phyloP scores from a whole-genome alignment of 2,888 invertebrate species.

The Mactromeris polynyma region DNA sequence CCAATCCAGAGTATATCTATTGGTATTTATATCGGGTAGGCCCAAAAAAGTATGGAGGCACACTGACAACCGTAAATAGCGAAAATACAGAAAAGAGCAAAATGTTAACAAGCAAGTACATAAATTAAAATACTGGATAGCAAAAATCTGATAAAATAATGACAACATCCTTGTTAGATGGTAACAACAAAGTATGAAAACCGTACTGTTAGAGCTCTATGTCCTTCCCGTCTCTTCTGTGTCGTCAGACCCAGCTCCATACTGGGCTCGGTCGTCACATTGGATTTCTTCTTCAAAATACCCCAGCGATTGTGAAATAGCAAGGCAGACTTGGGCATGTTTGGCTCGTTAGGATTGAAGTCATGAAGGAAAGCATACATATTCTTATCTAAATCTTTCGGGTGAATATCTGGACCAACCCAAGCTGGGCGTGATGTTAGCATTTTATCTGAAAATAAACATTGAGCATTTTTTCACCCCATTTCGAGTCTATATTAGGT shows the following conservation, averaged over 20 bases:
- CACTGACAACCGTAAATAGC: too few species aligned
- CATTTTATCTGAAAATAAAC: conserved; percentile 61
- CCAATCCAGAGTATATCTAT: too few species aligned
- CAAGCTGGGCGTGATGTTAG: conserved; percentile 81
- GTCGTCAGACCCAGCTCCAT: conserved; percentile 80
- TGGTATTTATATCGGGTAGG: too few species aligned
- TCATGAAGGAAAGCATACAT: conserved; percentile 80
- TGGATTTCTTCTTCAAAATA: conserved; percentile 72
- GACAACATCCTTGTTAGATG: too few species aligned
- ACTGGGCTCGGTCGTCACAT: conserved; percentile 71
- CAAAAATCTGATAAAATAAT: too few species aligned
- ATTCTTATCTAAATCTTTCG: conserved; percentile 83
- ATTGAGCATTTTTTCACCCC: too few species aligned
- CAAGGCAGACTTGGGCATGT: conserved; percentile 77
- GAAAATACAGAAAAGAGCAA: too few species aligned
- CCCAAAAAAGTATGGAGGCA: too few species aligned
- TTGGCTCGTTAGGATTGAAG: conserved; percentile 84
- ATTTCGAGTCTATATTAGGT: too few species aligned
- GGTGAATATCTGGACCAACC: conserved; percentile 82
- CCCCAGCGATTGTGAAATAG: conserved; percentile 85
- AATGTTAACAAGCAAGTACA: too few species aligned
- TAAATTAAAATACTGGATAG: too few species aligned
- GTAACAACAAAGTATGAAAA: background rate
- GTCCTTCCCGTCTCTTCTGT: conserved; percentile 73
- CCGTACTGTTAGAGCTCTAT: conserved; percentile 78